Evolutionary conservation across 2,113 vertebrate genomes (phyloP), one percentile per base, ranked within the genome.

Genomic region (Chascanopsetta lugubris): DNA sequence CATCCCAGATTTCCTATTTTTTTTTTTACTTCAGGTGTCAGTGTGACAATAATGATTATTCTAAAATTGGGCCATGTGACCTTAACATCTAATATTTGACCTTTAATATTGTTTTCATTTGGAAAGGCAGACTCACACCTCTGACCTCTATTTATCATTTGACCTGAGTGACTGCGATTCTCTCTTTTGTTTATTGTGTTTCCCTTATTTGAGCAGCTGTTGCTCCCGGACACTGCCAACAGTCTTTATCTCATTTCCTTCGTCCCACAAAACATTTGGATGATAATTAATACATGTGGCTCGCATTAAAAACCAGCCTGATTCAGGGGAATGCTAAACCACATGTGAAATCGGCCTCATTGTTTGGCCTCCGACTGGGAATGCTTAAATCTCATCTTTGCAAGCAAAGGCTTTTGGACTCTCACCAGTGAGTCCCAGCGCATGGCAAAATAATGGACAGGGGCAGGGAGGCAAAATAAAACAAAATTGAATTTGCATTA

Each of bases 401-500:
- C n/a, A 53, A 42, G 20, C 21, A 1, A 49, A 63, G 68, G 21
- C 61, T 45, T 45, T 48, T 66, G 48, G 61, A 79, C 25, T 7
- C 22, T 45, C 29, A 59, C 30, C 55, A 40, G 60, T 18, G 46
- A 53, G 42, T 57, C 49, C 10, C 42, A 56, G 55, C 63, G 49
- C 72, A 53, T 72, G 59, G 61, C 26, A 79, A 65, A 84, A 83
- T 84, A 88, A 85, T 86, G 70, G 70, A 71, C 72, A n/a, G 24
- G 54, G 48, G 71, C 55, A 73, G 49, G 40, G 59, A 73, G 65
- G 30, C n/a, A 80, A 82, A 89, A 90, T 88, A 86, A 88, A 88
- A 85, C 77, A 85, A 82, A 85, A 65, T 58, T 47, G 66, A 74
- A 88, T 86, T 86, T 90, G 82, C 79, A 90, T 88, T 85, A 86